Conservation (phyloP, 1,140 invertebrate species). For the Heliconius himera region DNA sequence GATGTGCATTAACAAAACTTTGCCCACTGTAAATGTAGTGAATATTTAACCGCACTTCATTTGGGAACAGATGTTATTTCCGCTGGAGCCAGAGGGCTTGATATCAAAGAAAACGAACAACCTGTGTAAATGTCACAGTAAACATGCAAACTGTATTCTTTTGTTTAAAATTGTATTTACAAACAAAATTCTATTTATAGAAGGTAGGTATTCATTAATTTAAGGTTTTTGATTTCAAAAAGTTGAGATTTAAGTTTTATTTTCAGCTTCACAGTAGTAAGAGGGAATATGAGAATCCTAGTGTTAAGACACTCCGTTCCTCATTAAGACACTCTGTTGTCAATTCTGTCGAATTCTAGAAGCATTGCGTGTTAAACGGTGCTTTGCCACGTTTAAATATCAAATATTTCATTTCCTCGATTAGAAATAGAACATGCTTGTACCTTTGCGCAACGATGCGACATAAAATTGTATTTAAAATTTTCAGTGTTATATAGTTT, state of each 20-base stretch:
- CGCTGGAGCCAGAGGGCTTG: neutral
- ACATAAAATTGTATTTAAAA: too few relatives aligned
- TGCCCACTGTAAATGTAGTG: conserved; percentile 33
- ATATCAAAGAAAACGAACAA: neutral
- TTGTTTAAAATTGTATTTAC: neutral
- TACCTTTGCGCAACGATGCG: neutral
- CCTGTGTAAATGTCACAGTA: neutral
- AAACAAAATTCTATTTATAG: neutral
- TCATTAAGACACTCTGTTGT: too few relatives aligned
- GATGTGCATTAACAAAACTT: conserved; percentile 37
- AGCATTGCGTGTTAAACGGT: too few relatives aligned
- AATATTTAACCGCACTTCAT: conserved; percentile 41
- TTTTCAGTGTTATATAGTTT: too few relatives aligned
- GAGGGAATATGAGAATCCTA: too few relatives aligned
- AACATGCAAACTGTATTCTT: neutral
- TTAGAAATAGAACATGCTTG: neutral
- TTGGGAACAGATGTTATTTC: conserved; percentile 24
- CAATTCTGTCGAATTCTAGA: too few relatives aligned
- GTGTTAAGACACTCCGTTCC: too few relatives aligned
- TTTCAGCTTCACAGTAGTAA: too few relatives aligned
- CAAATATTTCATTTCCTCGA: neutral
- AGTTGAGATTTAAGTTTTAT: too few relatives aligned
- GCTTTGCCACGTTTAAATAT: too few relatives aligned
- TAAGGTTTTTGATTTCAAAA: too few relatives aligned
- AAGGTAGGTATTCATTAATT: neutral